These are phyloP conservation scores for Pseudanteris insignis DNA, from an alignment of 2,888 invertebrate species.

Conservation along the genomic window DNA sequence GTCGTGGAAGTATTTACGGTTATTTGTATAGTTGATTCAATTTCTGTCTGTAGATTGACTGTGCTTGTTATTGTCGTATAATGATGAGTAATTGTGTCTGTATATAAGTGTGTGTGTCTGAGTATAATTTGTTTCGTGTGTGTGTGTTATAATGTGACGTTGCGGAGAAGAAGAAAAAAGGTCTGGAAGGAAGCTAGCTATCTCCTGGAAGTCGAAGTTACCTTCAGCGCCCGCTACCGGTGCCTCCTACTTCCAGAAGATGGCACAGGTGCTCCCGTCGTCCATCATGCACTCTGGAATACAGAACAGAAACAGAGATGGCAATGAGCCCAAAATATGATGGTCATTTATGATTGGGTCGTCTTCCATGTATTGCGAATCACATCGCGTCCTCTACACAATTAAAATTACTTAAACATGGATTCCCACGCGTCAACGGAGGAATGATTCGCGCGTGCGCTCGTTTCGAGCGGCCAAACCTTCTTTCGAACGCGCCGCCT, in stretches of 20 bases:
- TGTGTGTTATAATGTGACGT: constrained; percentile 23
- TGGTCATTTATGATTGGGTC: constrained; percentile 44
- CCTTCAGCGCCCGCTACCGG: constrained; percentile 68
- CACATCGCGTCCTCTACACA: constrained; percentile 18
- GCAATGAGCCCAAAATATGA: constrained; percentile 63
- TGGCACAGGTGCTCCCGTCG: constrained; percentile 70
- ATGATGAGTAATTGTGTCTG: too few relatives aligned
- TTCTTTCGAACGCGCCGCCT: not conserved
- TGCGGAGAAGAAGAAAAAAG: constrained; percentile 57
- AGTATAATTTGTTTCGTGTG: too few relatives aligned
- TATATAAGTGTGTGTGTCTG: too few relatives aligned
- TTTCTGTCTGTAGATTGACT: too few relatives aligned
- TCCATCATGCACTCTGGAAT: constrained; percentile 71
- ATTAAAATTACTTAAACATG: too few relatives aligned
- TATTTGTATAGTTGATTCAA: too few relatives aligned
- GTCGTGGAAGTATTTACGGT: too few relatives aligned
- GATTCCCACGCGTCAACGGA: too few relatives aligned
- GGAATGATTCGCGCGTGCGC: not conserved
- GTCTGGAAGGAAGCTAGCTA: constrained; percentile 70
- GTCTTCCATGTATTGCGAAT: constrained; percentile 46
- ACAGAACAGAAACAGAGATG: constrained; percentile 71
- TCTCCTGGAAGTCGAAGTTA: constrained; percentile 71
- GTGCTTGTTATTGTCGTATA: too few relatives aligned
- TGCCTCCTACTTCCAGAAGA: constrained; percentile 73
- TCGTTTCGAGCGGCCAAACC: not conserved